Percentiles rank a stretch among this genome's conserved stretches.
These are phyloP conservation scores for Lucinisca nassula DNA, from an alignment of 2,888 invertebrate genomes.

Conservation along the genomic window DNA sequence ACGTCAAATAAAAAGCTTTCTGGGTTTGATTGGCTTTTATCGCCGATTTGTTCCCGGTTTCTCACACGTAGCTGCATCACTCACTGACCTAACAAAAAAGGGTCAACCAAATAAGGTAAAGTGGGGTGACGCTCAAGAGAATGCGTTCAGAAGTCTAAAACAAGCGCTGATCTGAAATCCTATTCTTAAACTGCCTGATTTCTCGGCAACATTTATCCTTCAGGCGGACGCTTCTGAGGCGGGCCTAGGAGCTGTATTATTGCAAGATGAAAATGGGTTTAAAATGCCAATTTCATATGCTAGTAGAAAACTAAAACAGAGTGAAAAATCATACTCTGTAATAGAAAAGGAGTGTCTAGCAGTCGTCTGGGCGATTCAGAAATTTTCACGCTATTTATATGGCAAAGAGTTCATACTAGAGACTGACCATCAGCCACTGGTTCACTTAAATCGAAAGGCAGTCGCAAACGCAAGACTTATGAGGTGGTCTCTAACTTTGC, in stretches of 20 bases:
- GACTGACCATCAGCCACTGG: slow-evolving; percentile 70
- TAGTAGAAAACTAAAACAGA: slow-evolving; percentile 64
- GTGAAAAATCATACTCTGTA: slow-evolving; percentile 68
- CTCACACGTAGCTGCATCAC: no score
- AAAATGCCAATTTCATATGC: slow-evolving; percentile 75
- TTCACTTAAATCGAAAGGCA: slow-evolving; percentile 32
- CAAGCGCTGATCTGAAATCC: no score
- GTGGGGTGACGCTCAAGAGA: no score
- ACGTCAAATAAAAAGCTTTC: no score
- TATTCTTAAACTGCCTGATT: slow-evolving; percentile 69
- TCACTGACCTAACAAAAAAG: no score
- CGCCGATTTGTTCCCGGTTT: no score
- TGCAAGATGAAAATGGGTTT: slow-evolving; percentile 54
- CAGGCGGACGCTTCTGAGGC: slow-evolving; percentile 73
- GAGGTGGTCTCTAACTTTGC: slow-evolving; percentile 44
- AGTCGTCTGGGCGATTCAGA: not conserved
- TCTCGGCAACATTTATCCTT: slow-evolving; percentile 62
- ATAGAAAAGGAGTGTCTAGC: not conserved
- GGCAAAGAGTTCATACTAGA: slow-evolving; percentile 58
- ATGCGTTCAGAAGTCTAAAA: no score
- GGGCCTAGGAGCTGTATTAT: no score
- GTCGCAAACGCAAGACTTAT: slow-evolving; percentile 42
- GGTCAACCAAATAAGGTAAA: no score
- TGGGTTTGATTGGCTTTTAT: no score
- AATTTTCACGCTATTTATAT: not conserved